These are phyloP conservation scores for Calyptommatus sinebrachiatus DNA, from an alignment of 2,113 vertebrate species.

Conservation along the genomic window DNA sequence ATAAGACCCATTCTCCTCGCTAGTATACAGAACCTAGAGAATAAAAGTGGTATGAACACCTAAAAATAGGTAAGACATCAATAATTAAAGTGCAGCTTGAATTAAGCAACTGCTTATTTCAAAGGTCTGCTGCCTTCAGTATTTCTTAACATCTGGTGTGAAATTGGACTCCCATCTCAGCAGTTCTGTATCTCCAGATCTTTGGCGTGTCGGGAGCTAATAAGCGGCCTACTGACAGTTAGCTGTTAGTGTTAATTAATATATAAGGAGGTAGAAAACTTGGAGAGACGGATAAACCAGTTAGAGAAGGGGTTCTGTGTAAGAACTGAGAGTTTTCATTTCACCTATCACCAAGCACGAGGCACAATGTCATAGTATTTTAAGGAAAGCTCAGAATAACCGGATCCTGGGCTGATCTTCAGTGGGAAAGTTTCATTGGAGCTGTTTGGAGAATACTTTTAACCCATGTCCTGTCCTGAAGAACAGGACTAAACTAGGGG, in stretches of 20 bases:
- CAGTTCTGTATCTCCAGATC: neutral
- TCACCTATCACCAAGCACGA: neutral
- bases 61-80: neutral
- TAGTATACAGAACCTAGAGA: neutral
- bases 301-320: neutral
- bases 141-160: neutral
- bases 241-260: neutral
- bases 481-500: too few relatives aligned
- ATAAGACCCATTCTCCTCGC: neutral
- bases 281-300: neutral
- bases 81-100: neutral
- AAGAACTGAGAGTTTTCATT: too few relatives aligned
- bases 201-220: neutral
- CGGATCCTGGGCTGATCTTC: neutral
- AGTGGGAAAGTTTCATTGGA: too few relatives aligned
- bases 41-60: neutral
- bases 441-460: too few relatives aligned
- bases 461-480: too few relatives aligned
- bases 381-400: neutral
- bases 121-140: neutral
- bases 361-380: neutral
- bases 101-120: neutral
- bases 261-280: neutral
- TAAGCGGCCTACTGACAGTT: neutral
- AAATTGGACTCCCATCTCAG: neutral